Base-by-base conservation (phyloP, 2,888 invertebrate species). In the Boloria selene region DNA sequence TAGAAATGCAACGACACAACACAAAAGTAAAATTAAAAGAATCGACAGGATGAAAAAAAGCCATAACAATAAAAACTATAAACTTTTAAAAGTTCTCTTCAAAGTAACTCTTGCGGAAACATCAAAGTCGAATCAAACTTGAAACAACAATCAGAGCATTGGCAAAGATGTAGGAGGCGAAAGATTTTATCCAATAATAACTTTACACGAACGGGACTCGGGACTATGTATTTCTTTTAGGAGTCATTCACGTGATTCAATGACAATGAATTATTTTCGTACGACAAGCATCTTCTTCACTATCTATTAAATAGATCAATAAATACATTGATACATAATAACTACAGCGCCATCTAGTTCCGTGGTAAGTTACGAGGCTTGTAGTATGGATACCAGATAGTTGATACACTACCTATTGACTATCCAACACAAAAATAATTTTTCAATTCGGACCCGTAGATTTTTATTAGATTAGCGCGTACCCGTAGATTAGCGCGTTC, bases 81-180 rank as follows among this genome's bases (percentile, higher is more conserved):
- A 59, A 47, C 49, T 59, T 59, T 50, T 14, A 38, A 50, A 59
- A 59, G 59, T 59, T 67, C 45, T 6, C 42, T 55, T 13, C 49
- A 59, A 45, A 47, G 52, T 59, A 52, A 61, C 52, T 61, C 49
- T 56, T 54, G 42, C 58, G 45, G 22, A 63, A 55, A 60, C 63
- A 64, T 61, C 56, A 63, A 70, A 70, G 52, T 62, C 60, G 55
- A 66, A 66, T 65, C 49, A 47, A 70, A 69, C 60, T 61, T 49
- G 65, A 61, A 55, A 67, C 65, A 56, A 61, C 63, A 69, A 60
- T 69, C 54, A 55, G 26, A 55, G 42, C 64, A 38, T 51, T 26
- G 50, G 42, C 51, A 51, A 52, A 66, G 56, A 55, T 66, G 47
- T 49, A 49, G 44, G 17, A 16, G 59, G 42, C 51, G 22, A 17